phyloP scores from a whole-genome alignment of 2,888 invertebrate species.

The Tipula vernalis region DNA sequence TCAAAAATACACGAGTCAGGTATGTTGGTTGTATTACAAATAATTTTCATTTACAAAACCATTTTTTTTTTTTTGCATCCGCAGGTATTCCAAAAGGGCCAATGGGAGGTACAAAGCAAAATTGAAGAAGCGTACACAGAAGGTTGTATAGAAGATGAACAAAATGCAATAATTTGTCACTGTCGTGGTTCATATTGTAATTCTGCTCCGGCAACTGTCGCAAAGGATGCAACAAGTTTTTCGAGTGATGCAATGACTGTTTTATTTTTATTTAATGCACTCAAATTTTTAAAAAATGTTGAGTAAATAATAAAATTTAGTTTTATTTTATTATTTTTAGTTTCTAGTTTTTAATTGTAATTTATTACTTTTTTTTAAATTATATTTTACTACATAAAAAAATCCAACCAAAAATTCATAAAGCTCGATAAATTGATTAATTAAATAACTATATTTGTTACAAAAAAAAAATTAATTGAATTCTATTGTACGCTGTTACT shows the following conservation, averaged over 20 bases:
- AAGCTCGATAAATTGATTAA: background rate
- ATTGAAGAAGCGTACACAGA: constrained; percentile 58
- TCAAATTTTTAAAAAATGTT: constrained; percentile 43
- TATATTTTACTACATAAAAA: background rate
- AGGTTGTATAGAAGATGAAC: constrained; percentile 52
- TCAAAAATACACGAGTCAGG: constrained; percentile 48
- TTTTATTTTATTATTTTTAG: background rate
- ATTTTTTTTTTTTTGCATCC: constrained; percentile 21
- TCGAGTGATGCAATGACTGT: constrained; percentile 47
- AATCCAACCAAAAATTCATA: background rate
- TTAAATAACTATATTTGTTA: background rate
- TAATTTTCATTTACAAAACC: background rate
- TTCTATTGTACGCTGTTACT: background rate
- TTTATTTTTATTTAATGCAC: constrained; percentile 47
- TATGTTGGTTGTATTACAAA: constrained; percentile 14
- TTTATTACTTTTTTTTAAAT: background rate
- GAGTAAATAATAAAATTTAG: background rate
- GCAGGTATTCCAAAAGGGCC: constrained; percentile 45
- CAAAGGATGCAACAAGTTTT: constrained; percentile 36
- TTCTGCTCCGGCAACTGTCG: constrained; percentile 29
- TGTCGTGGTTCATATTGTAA: constrained; percentile 66
- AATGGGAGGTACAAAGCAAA: constrained; percentile 51
- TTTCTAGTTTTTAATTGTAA: background rate
- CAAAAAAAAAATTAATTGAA: background rate
- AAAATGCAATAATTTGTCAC: constrained; percentile 59